A percentile compares a stretch with the other conserved stretches of the same genome.
Evolutionary conservation across 2,888 invertebrate genomes (phyloP).

Genomic region (Odontocerum albicorne): DNA sequence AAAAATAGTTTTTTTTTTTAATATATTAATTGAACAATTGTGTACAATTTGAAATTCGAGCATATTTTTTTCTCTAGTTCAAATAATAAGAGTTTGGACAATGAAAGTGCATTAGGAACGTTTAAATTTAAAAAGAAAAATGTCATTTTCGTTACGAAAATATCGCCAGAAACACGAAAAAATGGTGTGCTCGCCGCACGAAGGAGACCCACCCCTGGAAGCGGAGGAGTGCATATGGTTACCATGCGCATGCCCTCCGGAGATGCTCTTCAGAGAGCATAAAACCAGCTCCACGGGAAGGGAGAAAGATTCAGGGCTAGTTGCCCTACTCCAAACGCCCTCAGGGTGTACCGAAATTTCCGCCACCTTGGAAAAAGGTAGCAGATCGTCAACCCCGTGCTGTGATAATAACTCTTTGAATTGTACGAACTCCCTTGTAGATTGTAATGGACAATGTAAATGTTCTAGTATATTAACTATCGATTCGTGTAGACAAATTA

Average conservation of each 20-base stretch:
- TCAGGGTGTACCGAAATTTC: not conserved
- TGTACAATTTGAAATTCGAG: too few species aligned
- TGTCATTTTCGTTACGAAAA: not conserved
- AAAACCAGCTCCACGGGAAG: slow-evolving; percentile 32
- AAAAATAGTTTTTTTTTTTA: too few species aligned
- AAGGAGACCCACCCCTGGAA: slow-evolving; percentile 16
- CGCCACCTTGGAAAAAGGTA: not conserved
- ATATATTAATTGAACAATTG: too few species aligned
- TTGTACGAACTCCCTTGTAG: too few species aligned
- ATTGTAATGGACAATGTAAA: too few species aligned
- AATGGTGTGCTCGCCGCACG: slow-evolving; percentile 12
- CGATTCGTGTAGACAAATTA: too few species aligned
- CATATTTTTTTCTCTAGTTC: too few species aligned
- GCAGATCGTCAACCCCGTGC: not conserved
- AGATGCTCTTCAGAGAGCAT: slow-evolving; percentile 34
- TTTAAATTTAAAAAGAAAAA: too few species aligned
- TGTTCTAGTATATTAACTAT: too few species aligned
- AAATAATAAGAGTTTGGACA: too few species aligned
- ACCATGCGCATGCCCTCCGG: slow-evolving; percentile 20
- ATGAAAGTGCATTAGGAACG: too few species aligned
- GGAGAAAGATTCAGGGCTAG: slow-evolving; percentile 38
- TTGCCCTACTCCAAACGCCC: slow-evolving; percentile 7
- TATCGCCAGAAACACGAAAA: not conserved
- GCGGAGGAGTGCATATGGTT: slow-evolving; percentile 12
- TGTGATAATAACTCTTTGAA: slow-evolving; percentile 20